Evolutionary conservation across 2,113 vertebrate genomes (phyloP), one percentile per base, ranked within the genome.

Genomic region (Syngnathus scovelli): DNA sequence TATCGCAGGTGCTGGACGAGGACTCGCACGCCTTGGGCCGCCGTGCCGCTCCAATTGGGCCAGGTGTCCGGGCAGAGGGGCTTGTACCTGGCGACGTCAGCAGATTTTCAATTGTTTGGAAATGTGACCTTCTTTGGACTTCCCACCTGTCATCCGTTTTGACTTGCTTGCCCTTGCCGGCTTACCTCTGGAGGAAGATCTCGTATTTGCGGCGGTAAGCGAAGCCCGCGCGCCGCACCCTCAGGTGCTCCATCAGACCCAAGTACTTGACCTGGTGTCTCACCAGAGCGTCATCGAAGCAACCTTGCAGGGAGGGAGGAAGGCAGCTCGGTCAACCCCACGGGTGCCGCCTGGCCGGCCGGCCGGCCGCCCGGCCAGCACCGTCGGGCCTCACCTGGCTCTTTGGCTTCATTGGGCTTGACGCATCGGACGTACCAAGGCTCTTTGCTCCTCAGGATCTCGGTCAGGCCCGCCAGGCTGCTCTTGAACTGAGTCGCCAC

Each of bases 401-500:
- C 92, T 77, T 99, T 98, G 85, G 86, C 87, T 46, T 95, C 95
- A 0, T 99, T 99, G 4, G 97, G 96, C 83, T 99, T 99, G 76
- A 99, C 94, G 80, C 97, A 99, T 58, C 96, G 93, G 71, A 99
- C 85, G 0, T 99, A 98, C 0, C 94, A 97, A 0, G 97, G 92
- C 54, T 98, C 94, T 80, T 99, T 99, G 67, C 93, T 93, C 90
- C 91, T 92, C 41, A 99, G 89, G 80, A 96, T 98, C 66, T 98
- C 95, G 1, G 95, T 93, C 46, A 98, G 90, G 1, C 91, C 93
- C 10, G 73, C 91, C 74, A 98, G 89, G 5, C 96, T 98, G 85
- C 83, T 94, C 82, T 98, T 98, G 84, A 99, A 99, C 91, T 98
- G 96, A 16, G 95, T 98, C 33, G 94, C 94, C 63, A 98, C 96